Percentiles rank a stretch among this genome's conserved stretches.
These are phyloP conservation scores for Drosophila ohnishii DNA, from an alignment of 1,140 invertebrate species.

Conservation along the genomic window DNA sequence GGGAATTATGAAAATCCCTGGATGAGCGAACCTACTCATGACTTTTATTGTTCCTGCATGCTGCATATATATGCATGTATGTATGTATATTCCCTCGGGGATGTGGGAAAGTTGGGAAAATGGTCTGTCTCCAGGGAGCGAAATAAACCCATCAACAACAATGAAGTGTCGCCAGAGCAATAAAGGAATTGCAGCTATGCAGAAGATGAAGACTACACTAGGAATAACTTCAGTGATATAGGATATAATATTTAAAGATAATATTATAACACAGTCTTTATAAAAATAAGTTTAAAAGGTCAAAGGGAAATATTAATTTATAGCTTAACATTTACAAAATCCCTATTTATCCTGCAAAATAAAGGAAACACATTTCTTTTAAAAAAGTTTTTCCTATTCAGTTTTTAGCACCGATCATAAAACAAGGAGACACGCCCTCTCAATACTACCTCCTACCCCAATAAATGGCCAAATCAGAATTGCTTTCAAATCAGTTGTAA, in stretches of 20 bases:
- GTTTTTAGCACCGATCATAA: background rate
- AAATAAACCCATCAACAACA: conserved; percentile 69
- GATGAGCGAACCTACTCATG: conserved; percentile 36
- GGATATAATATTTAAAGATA: background rate
- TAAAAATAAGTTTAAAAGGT: background rate
- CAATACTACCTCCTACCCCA: too few relatives aligned
- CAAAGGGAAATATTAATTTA: too few relatives aligned
- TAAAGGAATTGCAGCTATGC: conserved; percentile 34
- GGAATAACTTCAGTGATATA: background rate
- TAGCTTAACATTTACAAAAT: background rate
- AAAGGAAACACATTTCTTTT: background rate
- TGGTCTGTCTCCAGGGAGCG: conserved; percentile 28
- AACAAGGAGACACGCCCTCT: conserved; percentile 4
- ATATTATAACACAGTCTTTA: background rate
- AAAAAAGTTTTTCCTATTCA: background rate
- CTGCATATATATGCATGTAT: background rate
- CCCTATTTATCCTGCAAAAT: too few relatives aligned
- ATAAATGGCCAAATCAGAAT: conserved; percentile 17
- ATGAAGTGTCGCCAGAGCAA: conserved; percentile 60
- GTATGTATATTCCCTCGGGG: background rate
- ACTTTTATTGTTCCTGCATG: conserved; percentile 53
- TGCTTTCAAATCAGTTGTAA: conserved; percentile 26
- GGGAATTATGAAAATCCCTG: conserved; percentile 55
- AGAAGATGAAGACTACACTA: conserved; percentile 40
- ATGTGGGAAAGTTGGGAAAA: background rate